A percentile compares a stretch with the other conserved stretches of the same genome.
Conservation (phyloP, 2,888 invertebrate genomes). For the Spilosoma lubricipeda region DNA sequence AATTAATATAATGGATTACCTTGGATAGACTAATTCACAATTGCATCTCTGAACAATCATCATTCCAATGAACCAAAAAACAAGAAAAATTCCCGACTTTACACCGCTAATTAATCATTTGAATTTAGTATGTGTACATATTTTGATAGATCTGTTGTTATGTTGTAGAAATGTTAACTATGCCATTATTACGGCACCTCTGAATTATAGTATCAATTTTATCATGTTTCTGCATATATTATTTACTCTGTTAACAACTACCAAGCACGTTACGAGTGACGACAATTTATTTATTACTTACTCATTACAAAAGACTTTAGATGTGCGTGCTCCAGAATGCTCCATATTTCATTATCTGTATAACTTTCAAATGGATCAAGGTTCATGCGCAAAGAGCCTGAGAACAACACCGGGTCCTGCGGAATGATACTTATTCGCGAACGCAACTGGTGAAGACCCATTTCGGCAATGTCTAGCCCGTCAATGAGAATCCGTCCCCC, state of each 20-base stretch:
- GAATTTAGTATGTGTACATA: no score
- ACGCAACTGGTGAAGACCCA: constrained; percentile 95
- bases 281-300: constrained; percentile 49
- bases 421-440: constrained; percentile 95
- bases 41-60: no score
- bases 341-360: constrained; percentile 95
- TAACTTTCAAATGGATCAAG: constrained; percentile 95
- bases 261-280: neutral
- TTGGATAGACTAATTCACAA: no score
- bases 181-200: no score
- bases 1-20: no score
- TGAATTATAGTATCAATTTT: neutral
- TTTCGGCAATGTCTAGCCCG: constrained; percentile 91
- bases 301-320: constrained; percentile 93
- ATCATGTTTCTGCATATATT: no score
- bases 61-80: no score
- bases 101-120: no score
- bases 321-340: constrained; percentile 95
- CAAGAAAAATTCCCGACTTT: no score
- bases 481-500: constrained; percentile 94
- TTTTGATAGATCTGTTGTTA: no score
- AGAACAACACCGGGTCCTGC: constrained; percentile 98
- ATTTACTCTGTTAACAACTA: no score
- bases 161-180: no score
- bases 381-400: constrained; percentile 95